Base-by-base conservation (phyloP, 2,888 invertebrate species). In the Agrochola macilenta region DNA sequence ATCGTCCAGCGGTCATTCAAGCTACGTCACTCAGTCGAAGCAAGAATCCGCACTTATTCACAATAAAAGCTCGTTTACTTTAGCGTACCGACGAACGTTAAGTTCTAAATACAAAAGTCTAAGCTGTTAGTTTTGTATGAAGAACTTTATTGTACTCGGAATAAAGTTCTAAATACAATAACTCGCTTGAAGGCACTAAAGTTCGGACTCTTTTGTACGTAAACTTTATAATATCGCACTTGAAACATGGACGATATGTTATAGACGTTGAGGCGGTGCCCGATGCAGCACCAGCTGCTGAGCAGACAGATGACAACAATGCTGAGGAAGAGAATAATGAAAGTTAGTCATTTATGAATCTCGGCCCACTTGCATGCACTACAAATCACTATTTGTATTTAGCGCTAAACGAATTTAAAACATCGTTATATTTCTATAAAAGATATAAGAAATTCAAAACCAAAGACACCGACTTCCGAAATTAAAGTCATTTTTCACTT, bases 251-350 rank as follows among this genome's bases (percentile, higher is more conserved):
- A 46, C n/a, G 35, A 39, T 71, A 14, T 82, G 35, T 69, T 78
- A 14, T 63, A 85, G 84, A 84, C 17, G 79, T 63, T 11, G 86
- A 86, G 23, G 66, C 76, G 12, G 83, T 63, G 61, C 70, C 76
- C 0, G 78, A 77, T 8, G 26, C 69, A 35, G 30, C 66, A 43
- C 69, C 83, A 26, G 30, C 66, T n/a, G 46, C 63, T 20, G 85
- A 85, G 58, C 76, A 66, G 26, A 60, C 66, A 23, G 77, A 74
- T 66, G 81, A 81, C 17, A 81, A 70, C 57, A 78, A 76, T 8
- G 74, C 52, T 9, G 82, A 84, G 9, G 86, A 84, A 61, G 79
- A 76, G 11, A 79, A 79, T 68, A 74, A 64, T 69, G 82, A 78
- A 78, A 76, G 86, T 86, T 52, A 74, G 61, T 61, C 43, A 57